These are phyloP conservation scores for Sciurus niger DNA, from an alignment of 2,113 vertebrate species.

Conservation along the genomic window DNA sequence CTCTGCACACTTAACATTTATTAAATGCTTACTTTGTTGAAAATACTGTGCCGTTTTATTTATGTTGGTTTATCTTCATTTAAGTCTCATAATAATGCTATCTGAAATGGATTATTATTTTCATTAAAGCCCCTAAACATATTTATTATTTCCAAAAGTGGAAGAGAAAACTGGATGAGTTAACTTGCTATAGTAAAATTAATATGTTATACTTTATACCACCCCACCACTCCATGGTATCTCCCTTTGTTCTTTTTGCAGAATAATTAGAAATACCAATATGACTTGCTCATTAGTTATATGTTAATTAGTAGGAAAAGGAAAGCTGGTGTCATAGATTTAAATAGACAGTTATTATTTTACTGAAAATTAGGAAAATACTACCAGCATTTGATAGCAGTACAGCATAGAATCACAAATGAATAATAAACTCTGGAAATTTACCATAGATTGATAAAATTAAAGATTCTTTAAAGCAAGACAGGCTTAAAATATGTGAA, in stretches of 20 bases:
- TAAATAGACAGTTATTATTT: slow-evolving; percentile 43
- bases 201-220: neutral
- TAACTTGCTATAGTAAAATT: slow-evolving; percentile 1
- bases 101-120: neutral
- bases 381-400: neutral
- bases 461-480: neutral
- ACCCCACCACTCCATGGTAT: neutral
- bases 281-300: neutral
- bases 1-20: neutral
- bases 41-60: neutral
- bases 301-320: neutral
- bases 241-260: neutral
- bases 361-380: neutral
- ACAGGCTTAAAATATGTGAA: neutral
- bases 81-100: neutral
- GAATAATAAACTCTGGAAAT: neutral
- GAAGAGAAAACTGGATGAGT: neutral
- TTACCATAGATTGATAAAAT: neutral
- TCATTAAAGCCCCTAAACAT: slow-evolving; percentile 29
- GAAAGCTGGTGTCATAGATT: neutral
- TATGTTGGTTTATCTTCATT: neutral
- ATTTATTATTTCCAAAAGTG: neutral
- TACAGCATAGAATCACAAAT: slow-evolving; percentile 36
- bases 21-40: neutral
- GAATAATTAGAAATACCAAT: slow-evolving; percentile 8